phyloP scores from a whole-genome alignment of 2,888 invertebrate genomes.

The Gastrophysa polygoni region DNA sequence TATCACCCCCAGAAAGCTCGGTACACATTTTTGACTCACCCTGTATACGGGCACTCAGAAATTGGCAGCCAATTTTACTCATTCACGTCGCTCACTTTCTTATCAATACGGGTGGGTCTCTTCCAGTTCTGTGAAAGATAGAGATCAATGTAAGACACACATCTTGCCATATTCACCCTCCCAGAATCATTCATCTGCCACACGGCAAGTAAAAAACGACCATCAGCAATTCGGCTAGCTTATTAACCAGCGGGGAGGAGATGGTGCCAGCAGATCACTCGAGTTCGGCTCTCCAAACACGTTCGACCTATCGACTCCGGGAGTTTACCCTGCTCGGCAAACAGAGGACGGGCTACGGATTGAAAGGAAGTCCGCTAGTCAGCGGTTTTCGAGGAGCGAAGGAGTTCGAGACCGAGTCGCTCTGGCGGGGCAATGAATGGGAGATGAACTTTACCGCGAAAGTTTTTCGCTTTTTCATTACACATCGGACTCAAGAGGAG shows the following conservation, averaged over 20 bases:
- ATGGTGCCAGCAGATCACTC: slow-evolving; percentile 17
- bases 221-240: slow-evolving; percentile 19
- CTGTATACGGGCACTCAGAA: too few relatives aligned
- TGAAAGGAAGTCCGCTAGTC: slow-evolving; percentile 30
- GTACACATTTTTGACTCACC: too few relatives aligned
- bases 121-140: too few relatives aligned
- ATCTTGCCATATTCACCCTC: too few relatives aligned
- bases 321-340: slow-evolving; percentile 26
- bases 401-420: neutral
- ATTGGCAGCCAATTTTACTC: too few relatives aligned
- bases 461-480: slow-evolving; percentile 22
- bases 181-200: neutral
- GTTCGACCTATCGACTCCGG: slow-evolving; percentile 24
- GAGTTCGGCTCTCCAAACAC: slow-evolving; percentile 20
- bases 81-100: too few relatives aligned
- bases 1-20: too few relatives aligned
- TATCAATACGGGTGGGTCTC: too few relatives aligned
- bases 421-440: slow-evolving; percentile 20
- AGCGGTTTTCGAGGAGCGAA: slow-evolving; percentile 23
- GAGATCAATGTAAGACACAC: too few relatives aligned
- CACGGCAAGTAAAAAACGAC: neutral
- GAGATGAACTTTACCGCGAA: slow-evolving; percentile 22
- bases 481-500: neutral
- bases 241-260: slow-evolving; percentile 15
- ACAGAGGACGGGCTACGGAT: slow-evolving; percentile 19